A percentile compares a stretch with the other conserved stretches of the same genome.
phyloP scores from a whole-genome alignment of 2,797 vertebrate species.

The Chaetophractus vellerosus region DNA sequence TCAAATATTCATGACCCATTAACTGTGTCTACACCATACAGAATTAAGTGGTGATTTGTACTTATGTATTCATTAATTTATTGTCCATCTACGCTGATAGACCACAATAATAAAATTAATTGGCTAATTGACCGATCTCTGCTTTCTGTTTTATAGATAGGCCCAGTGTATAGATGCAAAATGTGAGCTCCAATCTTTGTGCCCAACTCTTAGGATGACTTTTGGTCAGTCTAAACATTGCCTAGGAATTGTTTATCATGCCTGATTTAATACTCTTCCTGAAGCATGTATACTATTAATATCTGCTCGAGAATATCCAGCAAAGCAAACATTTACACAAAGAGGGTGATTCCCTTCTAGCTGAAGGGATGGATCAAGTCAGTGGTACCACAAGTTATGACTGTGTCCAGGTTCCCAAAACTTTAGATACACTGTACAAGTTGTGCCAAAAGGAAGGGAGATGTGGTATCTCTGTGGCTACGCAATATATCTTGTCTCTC shows the following conservation, averaged over 20 bases:
- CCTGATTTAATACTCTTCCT: constrained; percentile 65
- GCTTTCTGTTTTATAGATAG: constrained; percentile 45
- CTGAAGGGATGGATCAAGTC: constrained; percentile 12
- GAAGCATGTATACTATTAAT: constrained; percentile 75
- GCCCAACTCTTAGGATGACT: constrained; percentile 43
- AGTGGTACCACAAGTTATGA: constrained; percentile 61
- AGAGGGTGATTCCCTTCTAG: constrained; percentile 66
- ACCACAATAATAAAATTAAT: neutral
- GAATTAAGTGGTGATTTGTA: neutral
- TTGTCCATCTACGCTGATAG: neutral
- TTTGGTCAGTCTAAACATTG: constrained; percentile 77
- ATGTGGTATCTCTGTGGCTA: neutral
- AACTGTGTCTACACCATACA: neutral
- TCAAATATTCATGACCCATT: constrained; percentile 61
- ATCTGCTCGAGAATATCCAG: constrained; percentile 75
- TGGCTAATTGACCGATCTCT: neutral
- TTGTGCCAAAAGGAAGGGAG: constrained; percentile 25
- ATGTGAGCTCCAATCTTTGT: constrained; percentile 25
- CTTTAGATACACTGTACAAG: neutral
- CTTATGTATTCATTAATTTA: neutral
- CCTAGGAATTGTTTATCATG: constrained; percentile 78
- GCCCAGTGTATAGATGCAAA: neutral
- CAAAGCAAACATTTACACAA: constrained; percentile 82
- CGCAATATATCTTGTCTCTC: neutral
- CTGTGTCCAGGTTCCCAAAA: constrained; percentile 12